A percentile compares a stretch with the other conserved stretches of the same genome.
phyloP scores from a whole-genome alignment of 2,888 invertebrate genomes.

The Tricholauxania praeusta region DNA sequence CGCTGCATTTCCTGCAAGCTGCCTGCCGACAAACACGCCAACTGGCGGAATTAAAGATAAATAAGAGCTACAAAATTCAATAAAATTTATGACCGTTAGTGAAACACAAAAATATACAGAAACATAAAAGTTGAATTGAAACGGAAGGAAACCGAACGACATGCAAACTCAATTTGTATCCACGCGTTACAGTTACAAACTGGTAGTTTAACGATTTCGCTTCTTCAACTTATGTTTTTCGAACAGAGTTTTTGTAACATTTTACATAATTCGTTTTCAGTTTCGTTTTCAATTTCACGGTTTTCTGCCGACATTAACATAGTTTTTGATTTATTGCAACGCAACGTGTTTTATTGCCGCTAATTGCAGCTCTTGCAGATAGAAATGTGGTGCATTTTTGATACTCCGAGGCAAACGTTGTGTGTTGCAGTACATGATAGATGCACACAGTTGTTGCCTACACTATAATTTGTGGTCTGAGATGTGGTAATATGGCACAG shows the following conservation, averaged over 20 bases:
- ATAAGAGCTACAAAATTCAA: neutral
- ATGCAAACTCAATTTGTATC: neutral
- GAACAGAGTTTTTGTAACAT: neutral
- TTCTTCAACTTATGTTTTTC: neutral
- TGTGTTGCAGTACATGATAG: no score
- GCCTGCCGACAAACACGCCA: slow-evolving; percentile 10
- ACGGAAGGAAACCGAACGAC: neutral
- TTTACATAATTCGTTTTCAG: neutral
- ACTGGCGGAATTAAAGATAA: neutral
- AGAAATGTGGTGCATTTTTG: no score
- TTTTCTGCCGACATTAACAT: neutral
- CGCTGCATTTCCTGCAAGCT: slow-evolving; percentile 12
- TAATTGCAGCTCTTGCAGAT: neutral
- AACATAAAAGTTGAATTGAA: slow-evolving; percentile 1
- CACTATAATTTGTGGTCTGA: no score
- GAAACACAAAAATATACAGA: neutral
- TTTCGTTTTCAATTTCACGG: slow-evolving; percentile 9
- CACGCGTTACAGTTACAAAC: neutral
- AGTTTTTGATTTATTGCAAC: neutral
- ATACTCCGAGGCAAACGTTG: no score
- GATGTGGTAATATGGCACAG: no score
- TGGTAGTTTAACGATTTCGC: neutral
- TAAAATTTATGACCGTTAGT: no score
- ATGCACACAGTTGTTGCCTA: no score
- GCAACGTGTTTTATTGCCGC: neutral